Conservation (phyloP, 1,140 invertebrate species). For the Melitaea cinxia region DNA sequence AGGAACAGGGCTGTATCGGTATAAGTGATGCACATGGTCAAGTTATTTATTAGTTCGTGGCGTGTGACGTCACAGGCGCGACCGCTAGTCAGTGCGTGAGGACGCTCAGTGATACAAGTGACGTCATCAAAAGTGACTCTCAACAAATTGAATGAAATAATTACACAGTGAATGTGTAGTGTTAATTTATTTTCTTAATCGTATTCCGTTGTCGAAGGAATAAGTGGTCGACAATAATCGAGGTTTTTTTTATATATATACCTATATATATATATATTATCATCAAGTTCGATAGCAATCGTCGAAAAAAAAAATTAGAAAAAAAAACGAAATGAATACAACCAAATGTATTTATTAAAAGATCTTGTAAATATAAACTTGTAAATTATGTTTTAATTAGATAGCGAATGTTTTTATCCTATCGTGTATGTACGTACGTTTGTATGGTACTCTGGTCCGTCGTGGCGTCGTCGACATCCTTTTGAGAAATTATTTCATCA, state of each 20-base stretch:
- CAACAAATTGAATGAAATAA: conserved; percentile 45
- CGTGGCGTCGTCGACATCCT: conserved; percentile 12
- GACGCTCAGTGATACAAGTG: conserved; percentile 58
- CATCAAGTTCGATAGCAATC: conserved; percentile 32
- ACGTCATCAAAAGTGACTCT: conserved; percentile 36
- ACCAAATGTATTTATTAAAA: conserved; percentile 77
- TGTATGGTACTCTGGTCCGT: conserved; percentile 36
- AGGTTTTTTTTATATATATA: conserved; percentile 35
- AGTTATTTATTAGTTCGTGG: conserved; percentile 10
- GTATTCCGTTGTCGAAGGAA: conserved; percentile 28
- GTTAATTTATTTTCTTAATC: conserved; percentile 46
- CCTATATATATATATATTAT: conserved; percentile 32
- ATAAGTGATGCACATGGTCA: conserved; percentile 1
- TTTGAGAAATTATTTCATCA: conserved; percentile 5
- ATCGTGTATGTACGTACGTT: conserved; percentile 51
- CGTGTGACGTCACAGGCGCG: too few species aligned
- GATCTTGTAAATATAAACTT: conserved; percentile 69
- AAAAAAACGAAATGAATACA: conserved; percentile 42
- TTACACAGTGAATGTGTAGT: conserved; percentile 44
- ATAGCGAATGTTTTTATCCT: conserved; percentile 68
- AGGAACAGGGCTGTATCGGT: too few species aligned
- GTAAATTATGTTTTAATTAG: conserved; percentile 72
- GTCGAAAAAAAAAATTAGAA: conserved; percentile 36
- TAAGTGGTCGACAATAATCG: conserved; percentile 53
- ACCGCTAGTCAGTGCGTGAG: conserved; percentile 65